Evolutionary conservation across 2,797 vertebrate species (phyloP).

Genomic region (Eupleurogrammus muticus): DNA sequence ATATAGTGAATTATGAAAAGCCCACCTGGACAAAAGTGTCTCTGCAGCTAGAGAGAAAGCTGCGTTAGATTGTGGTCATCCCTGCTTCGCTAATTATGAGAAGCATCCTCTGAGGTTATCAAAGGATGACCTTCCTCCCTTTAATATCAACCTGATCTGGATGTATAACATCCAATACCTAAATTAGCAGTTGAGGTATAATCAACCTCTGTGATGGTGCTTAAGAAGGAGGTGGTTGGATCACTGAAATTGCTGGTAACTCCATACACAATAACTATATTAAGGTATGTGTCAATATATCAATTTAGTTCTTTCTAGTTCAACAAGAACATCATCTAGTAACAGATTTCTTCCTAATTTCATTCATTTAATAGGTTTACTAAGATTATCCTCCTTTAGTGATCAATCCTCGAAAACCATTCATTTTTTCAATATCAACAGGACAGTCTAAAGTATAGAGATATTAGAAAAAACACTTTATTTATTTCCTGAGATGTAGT

Average conservation of each 20-base stretch:
- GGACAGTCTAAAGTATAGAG: too few species aligned
- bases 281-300: background rate
- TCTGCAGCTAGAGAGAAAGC: too few species aligned
- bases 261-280: background rate
- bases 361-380: background rate
- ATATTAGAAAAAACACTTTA: too few species aligned
- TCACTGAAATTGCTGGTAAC: background rate
- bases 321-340: background rate
- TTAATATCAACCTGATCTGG: constrained; percentile 3
- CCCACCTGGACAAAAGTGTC: too few species aligned
- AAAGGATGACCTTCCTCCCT: background rate
- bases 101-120: constrained; percentile 10
- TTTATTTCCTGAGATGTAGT: too few species aligned
- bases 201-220: too few species aligned
- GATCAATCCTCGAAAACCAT: background rate
- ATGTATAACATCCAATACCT: background rate
- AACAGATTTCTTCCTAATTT: background rate
- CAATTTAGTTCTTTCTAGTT: background rate
- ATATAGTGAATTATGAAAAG: too few species aligned
- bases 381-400: background rate
- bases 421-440: background rate
- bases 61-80: too few species aligned
- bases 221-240: too few species aligned
- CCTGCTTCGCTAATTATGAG: background rate
- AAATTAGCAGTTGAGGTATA: too few species aligned